These are phyloP conservation scores for Ectemnius lituratus DNA, from an alignment of 2,888 invertebrate genomes.

Conservation along the genomic window DNA sequence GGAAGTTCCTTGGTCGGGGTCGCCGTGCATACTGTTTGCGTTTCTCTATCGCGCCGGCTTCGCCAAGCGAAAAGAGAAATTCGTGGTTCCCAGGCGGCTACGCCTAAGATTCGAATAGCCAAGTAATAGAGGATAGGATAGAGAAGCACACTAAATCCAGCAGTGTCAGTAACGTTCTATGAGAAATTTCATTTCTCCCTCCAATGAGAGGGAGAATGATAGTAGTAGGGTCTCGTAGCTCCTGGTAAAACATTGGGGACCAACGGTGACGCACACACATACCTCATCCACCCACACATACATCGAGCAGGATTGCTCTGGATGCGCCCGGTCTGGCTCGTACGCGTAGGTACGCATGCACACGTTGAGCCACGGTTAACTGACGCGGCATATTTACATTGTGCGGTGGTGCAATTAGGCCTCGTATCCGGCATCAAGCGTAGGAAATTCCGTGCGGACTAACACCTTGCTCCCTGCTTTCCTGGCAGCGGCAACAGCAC, in stretches of 20 bases:
- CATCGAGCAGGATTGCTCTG: slow-evolving; percentile 64
- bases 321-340: slow-evolving; percentile 66
- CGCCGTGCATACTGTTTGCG: slow-evolving; percentile 63
- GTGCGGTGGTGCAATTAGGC: slow-evolving; percentile 75
- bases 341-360: slow-evolving; percentile 46
- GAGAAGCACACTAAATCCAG: not conserved
- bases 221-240: not conserved
- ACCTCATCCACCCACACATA: no score
- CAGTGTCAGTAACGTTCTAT: not conserved
- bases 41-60: slow-evolving; percentile 53
- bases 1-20: slow-evolving; percentile 71
- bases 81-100: slow-evolving; percentile 35
- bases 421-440: slow-evolving; percentile 73
- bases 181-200: slow-evolving; percentile 17
- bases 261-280: slow-evolving; percentile 70
- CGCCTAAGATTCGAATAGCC: slow-evolving; percentile 35
- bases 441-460: slow-evolving; percentile 72
- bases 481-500: slow-evolving; percentile 47
- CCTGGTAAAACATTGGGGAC: no score
- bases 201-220: slow-evolving; percentile 16
- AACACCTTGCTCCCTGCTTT: slow-evolving; percentile 64
- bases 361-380: slow-evolving; percentile 64
- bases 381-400: slow-evolving; percentile 76
- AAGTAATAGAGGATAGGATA: slow-evolving; percentile 1
- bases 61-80: slow-evolving; percentile 61